Conservation (phyloP, 1,140 invertebrate genomes). For the Limonius californicus region DNA sequence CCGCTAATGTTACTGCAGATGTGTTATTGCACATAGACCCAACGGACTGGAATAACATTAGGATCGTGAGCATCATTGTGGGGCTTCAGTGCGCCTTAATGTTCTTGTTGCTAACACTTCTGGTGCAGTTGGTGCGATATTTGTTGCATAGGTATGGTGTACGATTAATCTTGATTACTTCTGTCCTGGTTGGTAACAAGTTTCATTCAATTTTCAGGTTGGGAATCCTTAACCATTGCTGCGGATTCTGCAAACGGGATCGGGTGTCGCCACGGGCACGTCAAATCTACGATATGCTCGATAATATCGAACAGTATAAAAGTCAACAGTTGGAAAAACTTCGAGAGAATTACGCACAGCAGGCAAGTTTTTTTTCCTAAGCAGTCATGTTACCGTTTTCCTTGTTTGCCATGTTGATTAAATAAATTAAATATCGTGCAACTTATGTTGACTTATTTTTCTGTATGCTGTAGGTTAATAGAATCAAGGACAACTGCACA, state of each 20-base stretch:
- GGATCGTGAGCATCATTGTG: constrained; percentile 77
- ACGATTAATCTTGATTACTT: neutral
- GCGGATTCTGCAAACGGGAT: constrained; percentile 63
- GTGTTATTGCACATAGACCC: constrained; percentile 76
- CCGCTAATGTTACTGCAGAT: constrained; percentile 69
- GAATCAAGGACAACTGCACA: constrained; percentile 88
- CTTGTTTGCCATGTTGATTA: too few species aligned
- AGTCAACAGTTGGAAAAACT: constrained; percentile 82
- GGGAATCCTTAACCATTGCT: constrained; percentile 59
- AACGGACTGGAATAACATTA: constrained; percentile 74
- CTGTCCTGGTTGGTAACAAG: neutral
- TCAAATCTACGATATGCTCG: constrained; percentile 81
- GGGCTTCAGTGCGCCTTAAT: constrained; percentile 72
- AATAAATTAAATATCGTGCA: constrained; percentile 11
- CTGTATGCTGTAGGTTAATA: constrained; percentile 62
- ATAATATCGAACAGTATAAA: constrained; percentile 88
- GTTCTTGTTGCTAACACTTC: constrained; percentile 74
- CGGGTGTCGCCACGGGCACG: constrained; percentile 69
- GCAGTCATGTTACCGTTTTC: too few species aligned
- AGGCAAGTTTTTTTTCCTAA: constrained; percentile 56
- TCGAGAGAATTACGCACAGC: constrained; percentile 86
- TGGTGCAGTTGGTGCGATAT: constrained; percentile 70
- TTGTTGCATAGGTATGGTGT: constrained; percentile 65
- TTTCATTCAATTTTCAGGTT: constrained; percentile 52
- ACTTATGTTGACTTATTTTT: neutral